Evolutionary conservation across 2,113 vertebrate species (phyloP), one percentile per base, ranked within the genome.

Genomic region (Lagenorhynchus albirostris): DNA sequence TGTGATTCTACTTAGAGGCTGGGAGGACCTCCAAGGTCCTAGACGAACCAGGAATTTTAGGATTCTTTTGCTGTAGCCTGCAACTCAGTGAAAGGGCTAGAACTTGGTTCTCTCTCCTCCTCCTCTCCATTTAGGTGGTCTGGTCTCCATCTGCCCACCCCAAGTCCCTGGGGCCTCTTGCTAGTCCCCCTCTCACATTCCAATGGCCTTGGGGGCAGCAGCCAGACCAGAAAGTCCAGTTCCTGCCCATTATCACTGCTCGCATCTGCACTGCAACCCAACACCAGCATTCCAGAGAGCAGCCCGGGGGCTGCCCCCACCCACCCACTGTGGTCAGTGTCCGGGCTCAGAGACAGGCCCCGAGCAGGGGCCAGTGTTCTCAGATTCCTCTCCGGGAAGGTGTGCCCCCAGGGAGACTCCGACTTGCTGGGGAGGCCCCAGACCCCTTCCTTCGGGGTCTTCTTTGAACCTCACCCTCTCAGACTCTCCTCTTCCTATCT

Each of bases 201-300:
- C 98, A 98, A 21, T 98, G 96, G 97, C 96, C 97, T 97, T 95
- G 96, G 67, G 96, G 97, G 96, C 97, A 97, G 98, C 96, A 97
- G 97, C 95, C 96, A 97, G 98, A 98, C 98, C 97, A 98, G 98
- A 98, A 98, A 98, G 98, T 98, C 98, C 97, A 98, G 98, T 98
- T 98, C 96, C 93, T 97, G 95, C 74, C 95, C 97, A 96, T 97
- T 98, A 98, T 98, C 98, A 97, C 89, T 31, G 92, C 74, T 92
- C 26, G 38, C 86, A 98, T 98, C 97, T 96, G 92, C 90, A 63
- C 76, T 98, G 98, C 98, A 98, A 98, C 94, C 96, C 90, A 98
- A 98, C 97, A 98, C 98, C 98, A 44, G 95, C 98, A 98, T 98
- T 98, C 98, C 98, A 94, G 96, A 97, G 62, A 93, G 86, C 76